A percentile compares a stretch with the other conserved stretches of the same genome.
Conservation (phyloP, 2,113 vertebrate genomes). For the Nipponia nippon region DNA sequence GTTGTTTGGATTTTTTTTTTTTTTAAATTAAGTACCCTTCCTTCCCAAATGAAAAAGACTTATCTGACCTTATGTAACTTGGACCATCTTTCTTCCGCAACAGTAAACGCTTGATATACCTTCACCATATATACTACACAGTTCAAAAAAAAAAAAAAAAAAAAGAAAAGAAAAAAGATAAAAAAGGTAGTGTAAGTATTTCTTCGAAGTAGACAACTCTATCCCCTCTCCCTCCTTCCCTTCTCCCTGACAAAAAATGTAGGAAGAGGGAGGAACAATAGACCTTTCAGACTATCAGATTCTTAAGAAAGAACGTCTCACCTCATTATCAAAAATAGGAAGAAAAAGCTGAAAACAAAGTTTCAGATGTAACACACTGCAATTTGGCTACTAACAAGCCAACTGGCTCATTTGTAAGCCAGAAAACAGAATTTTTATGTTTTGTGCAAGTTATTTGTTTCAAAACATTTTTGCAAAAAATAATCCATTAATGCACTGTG, state of each 20-base stretch:
- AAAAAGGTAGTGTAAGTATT: neutral
- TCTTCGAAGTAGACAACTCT: neutral
- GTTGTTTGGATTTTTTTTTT: neutral
- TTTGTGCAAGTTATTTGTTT: neutral
- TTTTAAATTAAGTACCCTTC: neutral
- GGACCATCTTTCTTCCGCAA: neutral
- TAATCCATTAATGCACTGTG: neutral
- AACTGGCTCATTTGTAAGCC: neutral
- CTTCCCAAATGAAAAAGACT: neutral
- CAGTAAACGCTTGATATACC: neutral
- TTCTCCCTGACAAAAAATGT: neutral
- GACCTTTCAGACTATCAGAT: neutral
- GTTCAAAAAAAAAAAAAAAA: neutral
- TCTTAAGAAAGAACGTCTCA: neutral
- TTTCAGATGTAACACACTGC: neutral
- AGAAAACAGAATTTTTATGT: neutral
- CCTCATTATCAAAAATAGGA: neutral
- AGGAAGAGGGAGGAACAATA: neutral
- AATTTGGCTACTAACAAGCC: neutral
- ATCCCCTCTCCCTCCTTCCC: no score
- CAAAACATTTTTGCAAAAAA: neutral
- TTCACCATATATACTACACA: fast-evolving
- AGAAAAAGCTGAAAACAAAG: neutral
- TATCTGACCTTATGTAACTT: neutral
- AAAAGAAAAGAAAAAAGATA: neutral